phyloP scores from a whole-genome alignment of 2,113 vertebrate genomes.

The Phylloscopus whistleri region DNA sequence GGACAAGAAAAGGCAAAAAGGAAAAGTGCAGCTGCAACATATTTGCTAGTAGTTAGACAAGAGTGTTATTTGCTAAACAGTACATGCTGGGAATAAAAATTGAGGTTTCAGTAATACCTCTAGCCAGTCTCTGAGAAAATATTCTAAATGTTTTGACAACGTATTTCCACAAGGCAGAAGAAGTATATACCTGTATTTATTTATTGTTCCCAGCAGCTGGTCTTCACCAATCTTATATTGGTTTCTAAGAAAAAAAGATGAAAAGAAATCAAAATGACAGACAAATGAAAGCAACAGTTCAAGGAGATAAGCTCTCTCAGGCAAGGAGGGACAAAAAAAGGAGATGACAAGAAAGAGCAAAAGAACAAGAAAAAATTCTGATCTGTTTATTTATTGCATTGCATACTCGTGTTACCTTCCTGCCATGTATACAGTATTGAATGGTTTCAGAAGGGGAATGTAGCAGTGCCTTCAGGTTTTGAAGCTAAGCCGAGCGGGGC shows the following conservation, averaged over 20 bases:
- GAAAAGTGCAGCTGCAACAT: slow-evolving; percentile 51
- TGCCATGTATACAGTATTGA: neutral
- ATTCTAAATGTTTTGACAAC: neutral
- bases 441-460: neutral
- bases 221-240: neutral
- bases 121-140: neutral
- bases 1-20: slow-evolving; percentile 31
- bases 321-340: neutral
- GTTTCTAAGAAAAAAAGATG: neutral
- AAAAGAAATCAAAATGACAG: neutral
- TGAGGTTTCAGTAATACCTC: neutral
- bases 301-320: neutral
- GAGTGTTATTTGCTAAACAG: slow-evolving; percentile 25
- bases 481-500: neutral
- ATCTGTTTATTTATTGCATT: neutral
- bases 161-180: neutral
- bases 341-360: neutral
- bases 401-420: neutral
- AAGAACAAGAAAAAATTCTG: neutral
- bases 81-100: slow-evolving; percentile 55
- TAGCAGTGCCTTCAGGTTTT: neutral
- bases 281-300: neutral
- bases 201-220: neutral
- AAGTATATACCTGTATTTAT: neutral
- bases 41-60: slow-evolving; percentile 28